Conservation (phyloP, 64 coral and sea anemone genomes). For the Pocillopora damicornis region DNA sequence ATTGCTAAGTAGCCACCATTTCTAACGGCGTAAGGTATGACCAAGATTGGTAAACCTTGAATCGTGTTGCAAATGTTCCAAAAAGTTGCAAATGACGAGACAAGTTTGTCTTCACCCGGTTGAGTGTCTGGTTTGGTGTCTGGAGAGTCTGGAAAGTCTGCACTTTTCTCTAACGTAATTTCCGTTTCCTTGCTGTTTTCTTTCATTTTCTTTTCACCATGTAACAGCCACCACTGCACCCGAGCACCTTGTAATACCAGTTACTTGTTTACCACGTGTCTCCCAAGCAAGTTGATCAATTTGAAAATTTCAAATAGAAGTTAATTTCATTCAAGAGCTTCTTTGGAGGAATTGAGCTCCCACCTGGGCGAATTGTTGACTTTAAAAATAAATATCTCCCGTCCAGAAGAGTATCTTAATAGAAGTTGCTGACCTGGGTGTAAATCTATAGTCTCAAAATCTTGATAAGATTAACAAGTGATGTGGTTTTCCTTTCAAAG, state of each 20-base stretch:
- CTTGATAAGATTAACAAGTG: background rate
- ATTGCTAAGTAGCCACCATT: conserved; percentile 81
- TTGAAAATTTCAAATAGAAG: background rate
- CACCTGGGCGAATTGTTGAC: background rate
- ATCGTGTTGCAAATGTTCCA: conserved; percentile 99
- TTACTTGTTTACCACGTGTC: background rate
- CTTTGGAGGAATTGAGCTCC: background rate
- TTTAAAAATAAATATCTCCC: background rate
- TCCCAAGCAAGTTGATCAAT: too few species aligned
- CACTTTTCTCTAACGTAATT: background rate
- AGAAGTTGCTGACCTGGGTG: background rate
- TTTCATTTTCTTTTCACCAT: background rate
- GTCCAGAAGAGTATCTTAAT: background rate
- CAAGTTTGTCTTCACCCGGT: conserved; percentile 48
- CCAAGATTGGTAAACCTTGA: conserved; percentile 92
- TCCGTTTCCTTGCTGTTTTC: background rate
- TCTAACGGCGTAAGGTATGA: conserved; percentile 82
- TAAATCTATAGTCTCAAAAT: background rate
- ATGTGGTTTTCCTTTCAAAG: background rate
- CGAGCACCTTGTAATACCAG: background rate
- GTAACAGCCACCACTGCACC: background rate
- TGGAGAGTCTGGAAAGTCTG: background rate
- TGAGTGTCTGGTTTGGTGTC: background rate
- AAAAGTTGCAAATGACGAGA: conserved; percentile 87
- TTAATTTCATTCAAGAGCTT: background rate